These are phyloP conservation scores for Siphamia tubifer DNA, from an alignment of 2,113 vertebrate genomes.

Conservation along the genomic window DNA sequence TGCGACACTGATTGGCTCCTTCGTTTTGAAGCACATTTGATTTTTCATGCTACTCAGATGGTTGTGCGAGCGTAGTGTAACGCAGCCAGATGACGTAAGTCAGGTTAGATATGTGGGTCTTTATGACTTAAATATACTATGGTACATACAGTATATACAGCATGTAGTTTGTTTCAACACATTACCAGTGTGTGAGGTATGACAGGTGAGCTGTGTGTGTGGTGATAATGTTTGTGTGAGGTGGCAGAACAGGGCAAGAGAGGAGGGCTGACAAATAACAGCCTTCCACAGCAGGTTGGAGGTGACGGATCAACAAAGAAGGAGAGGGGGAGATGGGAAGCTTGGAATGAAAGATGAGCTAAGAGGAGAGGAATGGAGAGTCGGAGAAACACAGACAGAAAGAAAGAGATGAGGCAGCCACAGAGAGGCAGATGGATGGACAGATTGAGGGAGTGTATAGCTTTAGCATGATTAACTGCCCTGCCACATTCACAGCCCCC, in stretches of 20 bases:
- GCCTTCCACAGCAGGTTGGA: background rate
- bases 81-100: too few species aligned
- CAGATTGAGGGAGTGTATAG: constrained; percentile 58
- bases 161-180: too few species aligned
- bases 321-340: background rate
- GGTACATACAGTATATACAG: too few species aligned
- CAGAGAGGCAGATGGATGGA: constrained; percentile 54
- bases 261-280: background rate
- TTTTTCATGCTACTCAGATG: too few species aligned
- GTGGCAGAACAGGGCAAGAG: too few species aligned
- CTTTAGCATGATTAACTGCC: constrained; percentile 57
- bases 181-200: background rate
- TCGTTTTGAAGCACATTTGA: too few species aligned
- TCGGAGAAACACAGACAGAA: background rate
- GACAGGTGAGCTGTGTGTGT: background rate
- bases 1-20: too few species aligned
- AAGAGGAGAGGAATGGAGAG: background rate
- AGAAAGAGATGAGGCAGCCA: constrained; percentile 18
- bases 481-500: constrained; percentile 11
- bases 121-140: too few species aligned
- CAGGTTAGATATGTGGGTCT: too few species aligned
- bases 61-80: too few species aligned
- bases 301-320: constrained; percentile 16
- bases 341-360: constrained; percentile 17
- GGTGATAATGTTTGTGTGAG: background rate